Conservation (phyloP, 2,113 vertebrate genomes). For the Erpornis zantholeuca region DNA sequence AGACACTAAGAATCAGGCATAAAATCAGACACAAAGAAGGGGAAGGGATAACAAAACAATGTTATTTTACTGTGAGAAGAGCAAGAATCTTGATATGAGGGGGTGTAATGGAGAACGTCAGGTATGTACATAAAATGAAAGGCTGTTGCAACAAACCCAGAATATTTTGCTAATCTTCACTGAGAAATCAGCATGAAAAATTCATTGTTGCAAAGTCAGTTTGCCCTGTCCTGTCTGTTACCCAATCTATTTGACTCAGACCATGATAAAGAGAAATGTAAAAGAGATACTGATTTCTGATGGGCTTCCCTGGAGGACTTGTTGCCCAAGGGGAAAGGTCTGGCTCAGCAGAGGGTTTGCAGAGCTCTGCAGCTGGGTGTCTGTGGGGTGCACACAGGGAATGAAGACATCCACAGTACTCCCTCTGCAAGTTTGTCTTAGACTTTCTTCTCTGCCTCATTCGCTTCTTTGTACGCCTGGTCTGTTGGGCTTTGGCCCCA, state of each 20-base stretch:
- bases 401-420: background rate
- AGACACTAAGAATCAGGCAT: background rate
- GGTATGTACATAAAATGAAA: constrained; percentile 40
- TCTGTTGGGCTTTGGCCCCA: background rate
- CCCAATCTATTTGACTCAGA: constrained; percentile 5
- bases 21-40: background rate
- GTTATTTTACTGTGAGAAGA: background rate
- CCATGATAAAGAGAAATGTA: background rate
- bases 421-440: background rate
- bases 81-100: background rate
- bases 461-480: background rate
- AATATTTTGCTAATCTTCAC: constrained; percentile 52
- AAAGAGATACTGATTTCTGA: background rate
- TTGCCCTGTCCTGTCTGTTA: background rate
- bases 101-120: background rate
- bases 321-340: background rate
- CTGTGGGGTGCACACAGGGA: background rate
- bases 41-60: background rate
- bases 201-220: background rate
- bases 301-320: background rate
- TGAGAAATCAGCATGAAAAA: constrained; percentile 36
- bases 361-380: background rate
- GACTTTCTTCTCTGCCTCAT: background rate
- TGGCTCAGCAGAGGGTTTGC: background rate
- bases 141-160: constrained; percentile 1